Percentiles rank a stretch among this genome's conserved stretches.
Evolutionary conservation across 2,888 invertebrate genomes (phyloP).

Genomic region (Epsilonema sp.): DNA sequence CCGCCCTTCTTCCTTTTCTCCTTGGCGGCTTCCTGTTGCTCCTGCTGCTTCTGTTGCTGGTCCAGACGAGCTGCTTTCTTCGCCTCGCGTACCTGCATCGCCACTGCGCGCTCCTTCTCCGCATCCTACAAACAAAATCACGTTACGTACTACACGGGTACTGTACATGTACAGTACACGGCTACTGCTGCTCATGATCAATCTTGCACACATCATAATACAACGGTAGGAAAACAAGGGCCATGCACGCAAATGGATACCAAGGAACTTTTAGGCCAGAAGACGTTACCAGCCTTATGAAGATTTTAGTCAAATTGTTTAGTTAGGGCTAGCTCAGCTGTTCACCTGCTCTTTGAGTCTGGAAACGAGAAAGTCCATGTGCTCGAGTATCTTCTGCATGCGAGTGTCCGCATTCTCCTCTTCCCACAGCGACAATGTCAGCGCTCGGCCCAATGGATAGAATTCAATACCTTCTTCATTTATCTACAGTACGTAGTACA

Average conservation of each 20-base stretch:
- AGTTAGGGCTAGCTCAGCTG: too few species aligned
- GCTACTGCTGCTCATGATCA: too few species aligned
- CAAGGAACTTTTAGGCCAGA: too few species aligned
- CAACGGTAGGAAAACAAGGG: too few species aligned
- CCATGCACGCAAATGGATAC: too few species aligned
- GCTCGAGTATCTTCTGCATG: slow-evolving; percentile 29
- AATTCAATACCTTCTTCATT: slow-evolving; percentile 28
- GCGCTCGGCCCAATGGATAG: slow-evolving; percentile 31
- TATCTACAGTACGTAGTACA: slow-evolving; percentile 11
- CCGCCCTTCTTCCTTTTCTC: not conserved
- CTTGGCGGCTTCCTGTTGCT: not conserved
- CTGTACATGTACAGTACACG: too few species aligned
- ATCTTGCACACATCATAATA: too few species aligned
- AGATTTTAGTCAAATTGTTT: too few species aligned
- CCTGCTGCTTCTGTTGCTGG: not conserved
- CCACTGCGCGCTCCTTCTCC: not conserved
- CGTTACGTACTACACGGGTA: not conserved
- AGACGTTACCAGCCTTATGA: too few species aligned
- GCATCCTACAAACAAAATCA: not conserved
- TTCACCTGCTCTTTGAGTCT: slow-evolving; percentile 29
- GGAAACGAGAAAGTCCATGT: slow-evolving; percentile 29
- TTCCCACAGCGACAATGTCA: slow-evolving; percentile 31
- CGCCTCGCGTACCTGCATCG: not conserved
- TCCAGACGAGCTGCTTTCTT: not conserved
- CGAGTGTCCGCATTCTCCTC: slow-evolving; percentile 32